These are phyloP conservation scores for Carassius carassius DNA, from an alignment of 2,113 vertebrate species.

Conservation along the genomic window DNA sequence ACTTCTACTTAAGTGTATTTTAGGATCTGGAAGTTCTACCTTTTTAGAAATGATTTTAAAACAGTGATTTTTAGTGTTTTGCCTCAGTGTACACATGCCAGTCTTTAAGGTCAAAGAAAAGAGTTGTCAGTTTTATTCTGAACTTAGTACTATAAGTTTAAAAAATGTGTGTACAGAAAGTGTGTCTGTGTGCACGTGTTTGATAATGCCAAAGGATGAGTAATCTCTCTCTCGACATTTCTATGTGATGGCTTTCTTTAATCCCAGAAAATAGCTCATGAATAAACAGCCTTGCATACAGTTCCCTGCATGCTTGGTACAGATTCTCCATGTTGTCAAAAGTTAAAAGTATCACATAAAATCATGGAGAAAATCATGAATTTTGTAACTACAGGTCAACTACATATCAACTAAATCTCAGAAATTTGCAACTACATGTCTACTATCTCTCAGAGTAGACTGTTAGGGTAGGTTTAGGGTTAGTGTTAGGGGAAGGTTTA, in stretches of 20 bases:
- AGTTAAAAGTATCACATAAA: not conserved
- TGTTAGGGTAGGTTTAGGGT: too few relatives aligned
- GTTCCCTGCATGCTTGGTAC: not conserved
- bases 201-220: slow-evolving; percentile 59
- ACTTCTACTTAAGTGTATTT: not conserved
- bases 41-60: not conserved
- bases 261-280: not conserved
- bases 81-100: not conserved
- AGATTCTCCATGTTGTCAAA: not conserved
- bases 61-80: slow-evolving; percentile 21
- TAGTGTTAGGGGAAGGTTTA: too few relatives aligned
- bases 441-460: too few relatives aligned
- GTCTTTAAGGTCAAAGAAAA: not conserved
- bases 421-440: too few relatives aligned
- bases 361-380: too few relatives aligned
- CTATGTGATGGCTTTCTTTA: slow-evolving; percentile 6
- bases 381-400: too few relatives aligned
- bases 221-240: slow-evolving; percentile 66
- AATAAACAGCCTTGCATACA: not conserved
- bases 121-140: not conserved
- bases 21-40: not conserved
- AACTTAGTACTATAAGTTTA: not conserved
- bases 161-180: slow-evolving; percentile 39
- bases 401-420: too few relatives aligned
- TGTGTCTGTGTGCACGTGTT: slow-evolving; percentile 39